Evolutionary conservation across 2,113 vertebrate genomes (phyloP), one percentile per base, ranked within the genome.

Genomic region (Helogale parvula): DNA sequence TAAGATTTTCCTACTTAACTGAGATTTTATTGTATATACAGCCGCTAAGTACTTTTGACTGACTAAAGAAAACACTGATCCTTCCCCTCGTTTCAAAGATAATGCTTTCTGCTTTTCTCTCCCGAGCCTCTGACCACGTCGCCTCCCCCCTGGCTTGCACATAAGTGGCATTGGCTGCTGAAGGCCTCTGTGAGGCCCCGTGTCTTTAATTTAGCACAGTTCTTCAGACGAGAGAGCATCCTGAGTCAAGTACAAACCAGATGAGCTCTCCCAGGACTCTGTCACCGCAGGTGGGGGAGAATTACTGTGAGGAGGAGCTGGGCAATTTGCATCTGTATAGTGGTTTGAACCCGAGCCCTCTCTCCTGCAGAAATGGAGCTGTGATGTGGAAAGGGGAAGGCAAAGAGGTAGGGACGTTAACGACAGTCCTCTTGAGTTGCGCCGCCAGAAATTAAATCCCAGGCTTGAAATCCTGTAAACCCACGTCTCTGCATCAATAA

Each of bases 371-470:
- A 74, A 81, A 13, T 3, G 0, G 14, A 31, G 17, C 83, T 45
- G 38, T 35, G 21, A 10, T 0, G 4, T 13, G 83, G 38, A 31
- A 76, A 57, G 14, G 27, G 21, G 38, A 35, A 35, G 15, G 41
- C 63, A 25, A 3, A 17, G n/a, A 2, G 4, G 38, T 2, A 19
- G 0, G 11, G 76, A 14, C 10, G 47, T 15, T 3, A n/a, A 69
- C 52, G 5, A 23, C 77, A 5, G 25, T 47, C 45, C 65, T 89
- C 35, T 29, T 38, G 79, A 66, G 45, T 3, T 21, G 35, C 31
- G 38, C 3, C 2, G 23, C n/a, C 35, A 38, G 21, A 38, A 79
- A 47, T 81, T 16, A 65, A 68, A 33, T 10, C 45, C 17, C 63
- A 4, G 2, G 52, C 80, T 80, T 35, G 38, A 23, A 57, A n/a